Conservation (phyloP, 2,113 vertebrate species). For the Zosterops borbonicus region DNA sequence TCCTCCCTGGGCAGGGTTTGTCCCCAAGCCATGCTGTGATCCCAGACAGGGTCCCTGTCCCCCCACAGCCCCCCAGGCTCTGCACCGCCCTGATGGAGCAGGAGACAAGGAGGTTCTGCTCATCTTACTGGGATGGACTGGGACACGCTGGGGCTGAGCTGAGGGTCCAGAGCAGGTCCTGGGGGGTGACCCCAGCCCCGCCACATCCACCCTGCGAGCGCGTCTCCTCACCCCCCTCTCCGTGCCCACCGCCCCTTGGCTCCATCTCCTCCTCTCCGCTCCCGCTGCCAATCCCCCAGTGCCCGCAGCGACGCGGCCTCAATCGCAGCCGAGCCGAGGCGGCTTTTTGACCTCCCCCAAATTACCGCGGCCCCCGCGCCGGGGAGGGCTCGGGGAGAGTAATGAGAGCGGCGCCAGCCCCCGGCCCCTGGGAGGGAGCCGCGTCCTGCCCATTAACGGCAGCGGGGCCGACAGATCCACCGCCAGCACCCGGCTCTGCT, state of each 20-base stretch:
- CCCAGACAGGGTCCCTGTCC: neutral
- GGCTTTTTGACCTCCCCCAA: constrained; percentile 44
- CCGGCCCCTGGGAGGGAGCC: neutral
- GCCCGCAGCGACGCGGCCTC: constrained; percentile 26
- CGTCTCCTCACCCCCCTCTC: neutral
- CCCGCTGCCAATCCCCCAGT: neutral
- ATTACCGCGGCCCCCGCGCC: neutral
- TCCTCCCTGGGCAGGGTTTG: neutral
- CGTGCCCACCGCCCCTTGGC: rapidly evolving
- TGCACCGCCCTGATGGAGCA: neutral
- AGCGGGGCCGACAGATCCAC: neutral
- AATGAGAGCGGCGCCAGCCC: neutral
- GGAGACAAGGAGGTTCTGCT: rapidly evolving
- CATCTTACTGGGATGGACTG: neutral
- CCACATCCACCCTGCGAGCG: rapidly evolving
- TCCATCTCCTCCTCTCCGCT: neutral
- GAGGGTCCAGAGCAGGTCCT: neutral
- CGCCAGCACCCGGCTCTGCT: rapidly evolving
- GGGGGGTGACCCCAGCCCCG: neutral
- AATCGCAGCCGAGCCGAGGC: constrained; percentile 16
- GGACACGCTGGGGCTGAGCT: rapidly evolving
- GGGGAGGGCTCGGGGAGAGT: neutral
- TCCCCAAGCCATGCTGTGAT: neutral
- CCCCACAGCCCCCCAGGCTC: rapidly evolving
- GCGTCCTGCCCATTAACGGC: neutral